Evolutionary conservation across 2,113 vertebrate species (phyloP).

Genomic region (Gobius niger): DNA sequence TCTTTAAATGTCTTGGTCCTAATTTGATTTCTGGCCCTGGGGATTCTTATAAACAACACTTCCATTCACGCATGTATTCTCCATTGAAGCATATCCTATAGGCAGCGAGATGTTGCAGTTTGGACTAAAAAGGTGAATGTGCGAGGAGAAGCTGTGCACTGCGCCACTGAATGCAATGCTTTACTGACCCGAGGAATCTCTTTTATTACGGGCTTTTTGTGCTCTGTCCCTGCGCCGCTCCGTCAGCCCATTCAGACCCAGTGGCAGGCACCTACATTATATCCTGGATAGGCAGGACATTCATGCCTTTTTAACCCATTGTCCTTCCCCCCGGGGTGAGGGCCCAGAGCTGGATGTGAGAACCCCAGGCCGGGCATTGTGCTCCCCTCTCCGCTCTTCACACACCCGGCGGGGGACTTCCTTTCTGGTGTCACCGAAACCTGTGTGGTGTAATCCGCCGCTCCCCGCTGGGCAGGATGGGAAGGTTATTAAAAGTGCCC

Average conservation of each 20-base stretch:
- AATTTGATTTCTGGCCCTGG: slow-evolving; percentile 17
- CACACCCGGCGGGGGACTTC: slow-evolving; percentile 81
- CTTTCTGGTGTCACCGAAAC: slow-evolving; percentile 85
- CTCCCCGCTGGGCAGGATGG: slow-evolving; percentile 80
- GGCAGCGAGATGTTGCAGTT: slow-evolving; percentile 49
- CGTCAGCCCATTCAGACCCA: slow-evolving; percentile 80
- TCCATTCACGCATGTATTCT: slow-evolving; percentile 38
- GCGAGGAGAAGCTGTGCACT: slow-evolving; percentile 64
- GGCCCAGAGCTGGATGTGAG: slow-evolving; percentile 80
- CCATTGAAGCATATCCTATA: slow-evolving; percentile 50
- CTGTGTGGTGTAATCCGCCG: slow-evolving; percentile 81
- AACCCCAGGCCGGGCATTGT: slow-evolving; percentile 79
- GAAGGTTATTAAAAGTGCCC: slow-evolving; percentile 80
- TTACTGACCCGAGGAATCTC: slow-evolving; percentile 84
- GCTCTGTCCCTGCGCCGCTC: slow-evolving; percentile 77
- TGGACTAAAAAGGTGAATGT: slow-evolving; percentile 62
- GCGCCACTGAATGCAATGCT: slow-evolving; percentile 80
- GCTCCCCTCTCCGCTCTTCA: slow-evolving; percentile 78
- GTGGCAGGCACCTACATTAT: slow-evolving; percentile 83
- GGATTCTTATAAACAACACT: slow-evolving; percentile 29
- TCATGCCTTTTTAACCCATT: slow-evolving; percentile 84
- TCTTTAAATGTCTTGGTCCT: neutral
- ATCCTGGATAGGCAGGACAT: slow-evolving; percentile 84
- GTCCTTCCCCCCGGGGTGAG: slow-evolving; percentile 78
- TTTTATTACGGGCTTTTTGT: slow-evolving; percentile 82